Evolutionary conservation across 2,113 vertebrate genomes (phyloP).

Genomic region (Pygoscelis antarcticus): DNA sequence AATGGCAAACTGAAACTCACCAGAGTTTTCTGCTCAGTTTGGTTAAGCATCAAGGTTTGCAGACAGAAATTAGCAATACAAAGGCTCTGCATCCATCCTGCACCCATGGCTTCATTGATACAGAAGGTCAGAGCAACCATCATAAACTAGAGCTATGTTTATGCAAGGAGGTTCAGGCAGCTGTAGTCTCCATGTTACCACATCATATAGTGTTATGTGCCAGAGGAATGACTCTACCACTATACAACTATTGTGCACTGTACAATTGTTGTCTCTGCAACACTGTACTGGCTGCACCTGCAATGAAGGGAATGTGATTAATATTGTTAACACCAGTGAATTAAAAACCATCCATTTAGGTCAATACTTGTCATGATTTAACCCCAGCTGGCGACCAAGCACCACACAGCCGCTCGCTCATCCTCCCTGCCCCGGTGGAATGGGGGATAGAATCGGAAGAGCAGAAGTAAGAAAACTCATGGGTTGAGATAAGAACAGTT

Average conservation of each 20-base stretch:
- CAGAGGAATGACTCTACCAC: not conserved
- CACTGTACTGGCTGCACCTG: not conserved
- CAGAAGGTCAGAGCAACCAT: not conserved
- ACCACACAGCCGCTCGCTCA: too few relatives aligned
- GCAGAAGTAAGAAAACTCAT: too few relatives aligned
- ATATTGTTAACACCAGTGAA: not conserved
- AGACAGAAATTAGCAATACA: not conserved
- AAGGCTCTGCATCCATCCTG: not conserved
- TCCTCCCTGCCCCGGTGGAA: too few relatives aligned
- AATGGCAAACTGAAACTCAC: not conserved
- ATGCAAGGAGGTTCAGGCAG: not conserved
- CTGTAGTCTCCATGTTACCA: not conserved
- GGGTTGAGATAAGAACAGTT: too few relatives aligned
- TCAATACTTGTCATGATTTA: not conserved
- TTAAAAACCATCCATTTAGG: not conserved
- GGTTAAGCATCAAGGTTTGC: not conserved
- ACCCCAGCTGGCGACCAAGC: too few relatives aligned
- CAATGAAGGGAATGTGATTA: not conserved
- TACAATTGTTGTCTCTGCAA: not conserved
- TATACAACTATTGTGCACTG: not conserved
- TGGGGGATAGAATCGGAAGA: too few relatives aligned
- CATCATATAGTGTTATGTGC: accelerated
- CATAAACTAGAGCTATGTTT: not conserved
- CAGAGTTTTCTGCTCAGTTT: not conserved
- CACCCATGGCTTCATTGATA: not conserved